Percentiles rank a stretch among this genome's conserved stretches.
These are phyloP conservation scores for Biston betularia DNA, from an alignment of 2,888 invertebrate species.

Conservation along the genomic window DNA sequence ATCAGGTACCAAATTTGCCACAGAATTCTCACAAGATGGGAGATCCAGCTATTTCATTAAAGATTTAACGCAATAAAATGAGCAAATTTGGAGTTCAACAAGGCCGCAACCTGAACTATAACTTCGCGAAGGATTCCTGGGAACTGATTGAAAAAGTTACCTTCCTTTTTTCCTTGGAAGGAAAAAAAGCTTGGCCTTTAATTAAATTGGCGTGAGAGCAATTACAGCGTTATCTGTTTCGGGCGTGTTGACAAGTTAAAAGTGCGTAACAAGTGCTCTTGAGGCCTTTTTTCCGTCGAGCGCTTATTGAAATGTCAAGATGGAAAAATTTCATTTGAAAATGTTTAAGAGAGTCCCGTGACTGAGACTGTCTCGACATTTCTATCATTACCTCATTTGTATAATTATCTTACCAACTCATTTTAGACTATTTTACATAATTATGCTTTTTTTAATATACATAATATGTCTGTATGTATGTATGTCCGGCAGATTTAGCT, in stretches of 20 bases:
- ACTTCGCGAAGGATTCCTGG: conserved; percentile 30
- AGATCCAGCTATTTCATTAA: conserved; percentile 39
- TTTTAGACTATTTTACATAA: too few species aligned
- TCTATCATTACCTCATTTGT: too few species aligned
- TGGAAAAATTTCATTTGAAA: conserved; percentile 5
- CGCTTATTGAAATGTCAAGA: conserved; percentile 8
- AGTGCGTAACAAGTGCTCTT: conserved; percentile 21
- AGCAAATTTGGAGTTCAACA: conserved; percentile 37
- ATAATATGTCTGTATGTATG: too few species aligned
- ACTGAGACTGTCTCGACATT: not conserved
- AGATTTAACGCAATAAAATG: conserved; percentile 42
- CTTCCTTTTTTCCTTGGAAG: conserved; percentile 28
- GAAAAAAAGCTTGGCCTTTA: conserved; percentile 35
- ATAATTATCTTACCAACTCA: too few species aligned
- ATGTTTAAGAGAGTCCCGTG: not conserved
- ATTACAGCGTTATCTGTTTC: conserved; percentile 41
- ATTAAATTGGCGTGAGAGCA: conserved; percentile 41
- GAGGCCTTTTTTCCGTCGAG: conserved; percentile 8
- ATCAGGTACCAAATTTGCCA: too few species aligned
- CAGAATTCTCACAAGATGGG: conserved; percentile 19
- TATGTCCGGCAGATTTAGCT: too few species aligned
- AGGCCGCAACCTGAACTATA: conserved; percentile 33
- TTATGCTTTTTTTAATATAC: too few species aligned
- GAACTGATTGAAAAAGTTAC: conserved; percentile 45
- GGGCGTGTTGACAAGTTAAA: conserved; percentile 32